These are phyloP conservation scores for Tenebrosternarchus preto DNA, from an alignment of 2,113 vertebrate species.

Conservation along the genomic window DNA sequence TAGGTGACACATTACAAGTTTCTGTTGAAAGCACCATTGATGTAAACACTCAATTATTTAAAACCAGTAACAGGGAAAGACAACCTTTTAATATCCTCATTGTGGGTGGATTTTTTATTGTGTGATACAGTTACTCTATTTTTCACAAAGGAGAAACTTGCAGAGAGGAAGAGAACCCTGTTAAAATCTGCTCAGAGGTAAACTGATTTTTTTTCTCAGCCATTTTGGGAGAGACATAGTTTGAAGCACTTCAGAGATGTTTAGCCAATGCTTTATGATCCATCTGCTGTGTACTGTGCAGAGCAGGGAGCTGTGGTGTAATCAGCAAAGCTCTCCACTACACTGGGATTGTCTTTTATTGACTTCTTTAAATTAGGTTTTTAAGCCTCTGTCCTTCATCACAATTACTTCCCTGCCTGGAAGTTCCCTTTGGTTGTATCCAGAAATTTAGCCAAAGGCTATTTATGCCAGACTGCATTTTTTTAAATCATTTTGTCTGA, in stretches of 20 bases:
- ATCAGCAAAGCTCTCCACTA: neutral
- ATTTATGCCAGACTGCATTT: constrained; percentile 64
- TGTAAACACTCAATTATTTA: no score
- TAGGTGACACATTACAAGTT: neutral
- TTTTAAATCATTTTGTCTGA: constrained; percentile 25
- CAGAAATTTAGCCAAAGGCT: constrained; percentile 69
- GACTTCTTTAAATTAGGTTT: constrained; percentile 69
- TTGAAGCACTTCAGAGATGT: neutral
- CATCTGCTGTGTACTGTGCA: neutral
- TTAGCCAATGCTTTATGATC: neutral
- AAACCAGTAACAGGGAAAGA: neutral
- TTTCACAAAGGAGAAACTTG: constrained; percentile 79
- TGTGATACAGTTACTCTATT: constrained; percentile 17
- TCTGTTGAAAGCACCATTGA: neutral
- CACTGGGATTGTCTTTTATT: constrained; percentile 49
- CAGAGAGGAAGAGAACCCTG: constrained; percentile 81
- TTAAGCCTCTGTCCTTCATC: constrained; percentile 40
- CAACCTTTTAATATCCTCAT: neutral
- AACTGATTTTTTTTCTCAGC: neutral
- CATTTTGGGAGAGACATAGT: neutral
- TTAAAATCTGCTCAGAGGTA: constrained; percentile 88
- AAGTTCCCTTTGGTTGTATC: constrained; percentile 58
- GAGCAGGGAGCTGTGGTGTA: neutral
- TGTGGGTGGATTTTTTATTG: neutral
- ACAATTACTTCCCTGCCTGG: constrained; percentile 61